These are phyloP conservation scores for Holacanthella duospinosa DNA, from an alignment of 2,888 invertebrate species.

Conservation along the genomic window DNA sequence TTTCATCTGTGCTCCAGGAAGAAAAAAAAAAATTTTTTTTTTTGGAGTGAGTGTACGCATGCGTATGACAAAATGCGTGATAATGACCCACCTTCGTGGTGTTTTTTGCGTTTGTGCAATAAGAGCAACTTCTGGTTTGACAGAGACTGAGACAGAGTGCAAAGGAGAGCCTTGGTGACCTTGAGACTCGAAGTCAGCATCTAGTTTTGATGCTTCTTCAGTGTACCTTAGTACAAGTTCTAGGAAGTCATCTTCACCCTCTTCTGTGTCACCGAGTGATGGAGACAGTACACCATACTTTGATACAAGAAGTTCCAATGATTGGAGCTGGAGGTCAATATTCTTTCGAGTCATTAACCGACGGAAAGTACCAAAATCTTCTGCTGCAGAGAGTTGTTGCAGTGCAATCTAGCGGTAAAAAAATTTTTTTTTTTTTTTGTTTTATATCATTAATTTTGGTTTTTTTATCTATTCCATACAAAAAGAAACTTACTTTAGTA, in stretches of 20 bases:
- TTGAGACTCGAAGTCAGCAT: too few species aligned
- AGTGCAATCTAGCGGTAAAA: conserved; percentile 46
- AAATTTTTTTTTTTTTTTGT: conserved; percentile 57
- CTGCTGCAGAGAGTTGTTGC: conserved; percentile 83
- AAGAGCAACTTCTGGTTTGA: too few species aligned
- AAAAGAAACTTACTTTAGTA: conserved; percentile 33
- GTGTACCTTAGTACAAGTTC: conserved; percentile 37
- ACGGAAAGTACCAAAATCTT: conserved; percentile 78
- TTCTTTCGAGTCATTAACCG: conserved; percentile 89
- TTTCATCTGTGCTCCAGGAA: too few species aligned
- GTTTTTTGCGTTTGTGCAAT: too few species aligned
- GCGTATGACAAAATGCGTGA: too few species aligned
- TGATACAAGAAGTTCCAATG: conserved; percentile 69
- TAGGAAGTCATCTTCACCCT: conserved; percentile 36
- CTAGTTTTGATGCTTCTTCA: conserved; percentile 7
- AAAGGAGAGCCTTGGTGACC: too few species aligned
- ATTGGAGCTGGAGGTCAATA: conserved; percentile 79
- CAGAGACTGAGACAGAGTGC: too few species aligned
- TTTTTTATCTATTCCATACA: background rate
- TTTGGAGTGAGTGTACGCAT: too few species aligned
- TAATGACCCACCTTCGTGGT: too few species aligned
- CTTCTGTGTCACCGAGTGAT: conserved; percentile 25
- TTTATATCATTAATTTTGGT: background rate
- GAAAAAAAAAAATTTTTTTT: too few species aligned
- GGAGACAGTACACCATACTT: conserved; percentile 47